Conservation (phyloP, 2,888 invertebrate genomes). For the Acrobasis repandana region DNA sequence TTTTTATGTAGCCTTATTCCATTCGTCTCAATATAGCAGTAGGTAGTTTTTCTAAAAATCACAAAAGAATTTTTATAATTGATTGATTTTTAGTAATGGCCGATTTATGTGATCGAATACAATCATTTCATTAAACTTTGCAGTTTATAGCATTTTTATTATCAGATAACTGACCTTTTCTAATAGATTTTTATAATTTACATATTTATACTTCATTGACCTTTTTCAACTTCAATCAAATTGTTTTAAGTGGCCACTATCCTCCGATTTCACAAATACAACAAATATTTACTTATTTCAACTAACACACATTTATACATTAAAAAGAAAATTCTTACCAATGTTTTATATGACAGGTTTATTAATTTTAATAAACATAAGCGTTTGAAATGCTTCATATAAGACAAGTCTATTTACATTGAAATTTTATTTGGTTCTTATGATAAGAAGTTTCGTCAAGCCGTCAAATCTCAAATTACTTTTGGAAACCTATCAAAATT, state of each 20-base stretch:
- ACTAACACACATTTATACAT: too few relatives aligned
- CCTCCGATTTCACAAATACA: background rate
- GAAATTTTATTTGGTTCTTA: constrained; percentile 4
- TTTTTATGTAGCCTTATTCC: too few relatives aligned
- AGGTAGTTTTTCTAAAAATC: too few relatives aligned
- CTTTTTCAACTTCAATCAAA: background rate
- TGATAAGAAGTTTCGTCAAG: constrained; percentile 10
- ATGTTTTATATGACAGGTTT: constrained; percentile 8
- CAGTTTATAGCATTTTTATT: constrained; percentile 12
- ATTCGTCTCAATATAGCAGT: too few relatives aligned
- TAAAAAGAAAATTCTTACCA: background rate
- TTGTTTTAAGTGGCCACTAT: background rate
- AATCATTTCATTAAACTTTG: constrained; percentile 4
- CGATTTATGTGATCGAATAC: background rate
- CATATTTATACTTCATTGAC: constrained; percentile 14
- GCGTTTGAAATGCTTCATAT: background rate
- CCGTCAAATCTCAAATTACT: constrained; percentile 16
- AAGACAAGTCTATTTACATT: background rate
- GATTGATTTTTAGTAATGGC: background rate
- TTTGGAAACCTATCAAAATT: constrained; percentile 5
- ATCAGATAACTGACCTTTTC: constrained; percentile 2
- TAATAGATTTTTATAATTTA: constrained; percentile 9
- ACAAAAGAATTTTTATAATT: too few relatives aligned
- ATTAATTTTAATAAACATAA: constrained; percentile 11
- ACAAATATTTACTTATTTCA: background rate